Evolutionary conservation across 1,140 invertebrate genomes (phyloP), one percentile per base, ranked within the genome.

Genomic region (Phocides pigmalion): DNA sequence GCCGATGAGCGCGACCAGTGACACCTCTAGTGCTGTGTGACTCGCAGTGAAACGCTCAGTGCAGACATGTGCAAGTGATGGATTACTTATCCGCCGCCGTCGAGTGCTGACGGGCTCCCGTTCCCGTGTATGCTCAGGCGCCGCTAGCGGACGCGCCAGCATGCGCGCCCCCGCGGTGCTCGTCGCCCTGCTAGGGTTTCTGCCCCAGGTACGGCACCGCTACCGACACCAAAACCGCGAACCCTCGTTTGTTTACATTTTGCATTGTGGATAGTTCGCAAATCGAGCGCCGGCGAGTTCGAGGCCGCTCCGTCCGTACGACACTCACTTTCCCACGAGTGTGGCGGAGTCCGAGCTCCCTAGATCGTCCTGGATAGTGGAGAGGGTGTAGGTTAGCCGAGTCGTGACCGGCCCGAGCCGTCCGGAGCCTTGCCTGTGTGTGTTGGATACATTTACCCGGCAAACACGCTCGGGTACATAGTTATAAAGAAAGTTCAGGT

Each of bases 401-500:
- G 81, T 89, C 88, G 88, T 89, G 88, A 89, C 88, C 84, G 82
- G 65, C 82, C 75, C 70, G 70, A 73, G 71, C 70, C 66, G 67
- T 66, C 74, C 73, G 65, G 71, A 65, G 68, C 66, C 76, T 77
- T 76, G 81, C 68, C 65, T 83, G 85, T 87, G 80, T 82, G 82
- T 84, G 82, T 84, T 79, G 79, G 72, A 82, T 85, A 83, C 81
- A 77, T 87, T 85, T 87, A 74, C 85, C 79, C 76, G 86, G 81
- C 84, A 84, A 89, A 87, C 84, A 88, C 84, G 82, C 74, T 74
- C 67, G 64, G 73, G 81, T 85, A 79, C 85, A 82, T 88, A 87
- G 84, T 89, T 90, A 83, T 87, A 85, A 87, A 89, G 86, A 90
- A 88, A 90, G 86, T 90, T 90, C 88, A 89, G 84, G 88, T 90